These are phyloP conservation scores for Squalus acanthias DNA, from an alignment of 2,797 vertebrate genomes.

Conservation along the genomic window DNA sequence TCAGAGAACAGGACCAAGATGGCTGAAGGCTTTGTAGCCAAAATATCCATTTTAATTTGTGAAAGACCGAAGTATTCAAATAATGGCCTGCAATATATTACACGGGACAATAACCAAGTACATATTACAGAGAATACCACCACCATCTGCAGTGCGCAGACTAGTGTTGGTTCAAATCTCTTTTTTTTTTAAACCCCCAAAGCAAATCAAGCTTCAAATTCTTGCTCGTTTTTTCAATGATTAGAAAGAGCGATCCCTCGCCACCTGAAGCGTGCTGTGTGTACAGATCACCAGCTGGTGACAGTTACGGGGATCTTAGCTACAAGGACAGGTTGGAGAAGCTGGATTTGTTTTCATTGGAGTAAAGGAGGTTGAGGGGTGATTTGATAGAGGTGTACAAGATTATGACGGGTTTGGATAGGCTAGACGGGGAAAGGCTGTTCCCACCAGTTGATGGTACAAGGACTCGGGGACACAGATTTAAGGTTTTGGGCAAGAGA, in stretches of 20 bases:
- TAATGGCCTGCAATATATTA: not conserved
- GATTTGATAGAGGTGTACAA: too few relatives aligned
- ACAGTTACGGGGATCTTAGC: not conserved
- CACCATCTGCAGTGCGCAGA: not conserved
- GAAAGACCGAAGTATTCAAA: not conserved
- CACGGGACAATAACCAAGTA: not conserved
- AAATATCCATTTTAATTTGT: not conserved
- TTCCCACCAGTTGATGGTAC: too few relatives aligned
- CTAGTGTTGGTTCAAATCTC: too few relatives aligned
- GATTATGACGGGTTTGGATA: too few relatives aligned
- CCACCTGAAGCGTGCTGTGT: not conserved
- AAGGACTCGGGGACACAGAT: too few relatives aligned
- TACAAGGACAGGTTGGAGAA: too few relatives aligned
- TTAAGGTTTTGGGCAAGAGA: too few relatives aligned
- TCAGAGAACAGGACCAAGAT: not conserved
- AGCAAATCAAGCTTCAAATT: not conserved
- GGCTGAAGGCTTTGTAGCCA: not conserved
- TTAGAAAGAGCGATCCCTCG: not conserved
- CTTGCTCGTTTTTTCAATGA: not conserved
- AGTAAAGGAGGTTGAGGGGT: too few relatives aligned
- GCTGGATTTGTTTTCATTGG: too few relatives aligned
- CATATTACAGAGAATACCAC: not conserved
- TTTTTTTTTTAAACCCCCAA: not conserved
- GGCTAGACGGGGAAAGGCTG: too few relatives aligned
- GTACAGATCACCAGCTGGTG: not conserved